Conservation (phyloP, 2,113 vertebrate species). For the Alces alces region DNA sequence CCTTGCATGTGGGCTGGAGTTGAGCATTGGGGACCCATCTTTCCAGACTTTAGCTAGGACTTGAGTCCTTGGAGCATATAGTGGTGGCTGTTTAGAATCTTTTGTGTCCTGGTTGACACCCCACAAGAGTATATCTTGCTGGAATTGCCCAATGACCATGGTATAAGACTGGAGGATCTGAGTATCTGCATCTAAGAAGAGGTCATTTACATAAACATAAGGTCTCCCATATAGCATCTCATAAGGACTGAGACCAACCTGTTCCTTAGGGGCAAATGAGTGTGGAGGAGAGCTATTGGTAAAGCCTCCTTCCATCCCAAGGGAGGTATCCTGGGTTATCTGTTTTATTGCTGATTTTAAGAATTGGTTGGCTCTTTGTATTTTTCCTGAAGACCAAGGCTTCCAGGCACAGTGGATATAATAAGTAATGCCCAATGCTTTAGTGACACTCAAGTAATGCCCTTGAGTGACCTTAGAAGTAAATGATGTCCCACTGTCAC, state of each 20-base stretch:
- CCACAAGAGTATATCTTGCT: background rate
- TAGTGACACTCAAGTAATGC: background rate
- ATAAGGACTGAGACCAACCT: background rate
- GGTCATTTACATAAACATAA: background rate
- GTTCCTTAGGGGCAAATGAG: background rate
- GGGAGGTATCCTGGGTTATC: background rate
- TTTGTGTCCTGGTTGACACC: background rate
- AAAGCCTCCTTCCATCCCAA: background rate
- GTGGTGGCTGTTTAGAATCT: background rate
- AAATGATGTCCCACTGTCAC: background rate
- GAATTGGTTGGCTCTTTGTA: background rate
- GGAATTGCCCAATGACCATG: background rate
- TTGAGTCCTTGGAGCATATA: background rate
- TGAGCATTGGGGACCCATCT: background rate
- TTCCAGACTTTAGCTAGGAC: background rate
- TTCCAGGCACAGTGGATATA: background rate
- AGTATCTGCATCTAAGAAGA: background rate
- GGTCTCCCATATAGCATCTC: background rate
- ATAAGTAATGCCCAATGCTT: background rate
- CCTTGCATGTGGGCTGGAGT: background rate
- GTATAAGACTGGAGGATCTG: background rate
- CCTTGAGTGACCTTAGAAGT: background rate
- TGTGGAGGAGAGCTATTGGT: background rate
- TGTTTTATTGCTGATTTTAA: background rate
- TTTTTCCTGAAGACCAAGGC: background rate